phyloP scores from a whole-genome alignment of 2,888 invertebrate species.

The Drosophila crucigera region DNA sequence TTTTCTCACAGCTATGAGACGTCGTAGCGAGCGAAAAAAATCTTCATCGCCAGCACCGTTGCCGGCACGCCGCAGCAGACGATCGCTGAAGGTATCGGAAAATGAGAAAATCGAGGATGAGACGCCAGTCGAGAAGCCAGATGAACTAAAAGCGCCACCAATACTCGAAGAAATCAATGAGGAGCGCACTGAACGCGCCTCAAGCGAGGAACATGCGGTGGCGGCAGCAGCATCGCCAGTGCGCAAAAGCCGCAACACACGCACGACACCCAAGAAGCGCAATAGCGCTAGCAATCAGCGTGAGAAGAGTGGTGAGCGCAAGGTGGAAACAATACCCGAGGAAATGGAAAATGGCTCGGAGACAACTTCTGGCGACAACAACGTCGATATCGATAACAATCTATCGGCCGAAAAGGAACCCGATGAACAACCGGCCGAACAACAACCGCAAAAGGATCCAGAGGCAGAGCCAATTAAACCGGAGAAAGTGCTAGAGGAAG shows the following conservation, averaged over 20 bases:
- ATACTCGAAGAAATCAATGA: slow-evolving; percentile 63
- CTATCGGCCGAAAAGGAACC: slow-evolving; percentile 31
- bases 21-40: slow-evolving; percentile 90
- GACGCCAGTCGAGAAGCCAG: slow-evolving; percentile 49
- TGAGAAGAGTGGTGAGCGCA: slow-evolving; percentile 80
- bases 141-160: slow-evolving; percentile 35
- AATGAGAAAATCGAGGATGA: slow-evolving; percentile 68
- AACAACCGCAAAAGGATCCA: slow-evolving; percentile 3
- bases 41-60: slow-evolving; percentile 87
- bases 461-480: slow-evolving; percentile 5
- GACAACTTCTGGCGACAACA: slow-evolving; percentile 23
- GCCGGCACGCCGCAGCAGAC: slow-evolving; percentile 79
- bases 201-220: slow-evolving; percentile 68
- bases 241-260: slow-evolving; percentile 70
- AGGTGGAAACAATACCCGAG: slow-evolving; percentile 86
- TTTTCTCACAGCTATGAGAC: slow-evolving; percentile 87
- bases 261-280: slow-evolving; percentile 72
- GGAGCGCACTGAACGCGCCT: slow-evolving; percentile 50
- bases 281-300: slow-evolving; percentile 50
- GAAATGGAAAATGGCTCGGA: slow-evolving; percentile 85
- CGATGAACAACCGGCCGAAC: slow-evolving; percentile 20
- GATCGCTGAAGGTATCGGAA: slow-evolving; percentile 77
- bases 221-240: slow-evolving; percentile 42
- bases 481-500: slow-evolving; percentile 30
- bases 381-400: slow-evolving; percentile 44